Conservation (phyloP, 2,888 invertebrate species). For the Chymomyza procnemis region DNA sequence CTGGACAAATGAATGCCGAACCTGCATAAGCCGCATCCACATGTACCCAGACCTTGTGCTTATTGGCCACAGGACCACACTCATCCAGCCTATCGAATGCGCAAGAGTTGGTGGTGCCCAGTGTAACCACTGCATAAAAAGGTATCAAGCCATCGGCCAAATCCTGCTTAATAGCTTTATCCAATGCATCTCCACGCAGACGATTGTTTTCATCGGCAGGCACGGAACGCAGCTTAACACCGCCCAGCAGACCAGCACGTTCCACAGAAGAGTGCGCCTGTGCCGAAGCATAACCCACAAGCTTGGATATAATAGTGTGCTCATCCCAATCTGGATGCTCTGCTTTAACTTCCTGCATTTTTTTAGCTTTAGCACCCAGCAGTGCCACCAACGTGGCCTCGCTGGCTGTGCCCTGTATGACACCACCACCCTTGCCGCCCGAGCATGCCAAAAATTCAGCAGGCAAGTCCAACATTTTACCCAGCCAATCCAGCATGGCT, state of each 20-base stretch:
- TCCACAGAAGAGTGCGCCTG: constrained; percentile 97
- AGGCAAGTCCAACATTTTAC: constrained; percentile 93
- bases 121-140: constrained; percentile 93
- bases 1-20: constrained; percentile 97
- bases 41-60: constrained; percentile 92
- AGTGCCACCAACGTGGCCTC: constrained; percentile 95
- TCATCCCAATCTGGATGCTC: constrained; percentile 88
- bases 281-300: constrained; percentile 92
- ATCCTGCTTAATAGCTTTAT: constrained; percentile 90
- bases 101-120: constrained; percentile 97
- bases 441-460: constrained; percentile 89
- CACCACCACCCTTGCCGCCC: constrained; percentile 92
- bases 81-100: constrained; percentile 94
- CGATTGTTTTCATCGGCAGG: constrained; percentile 85
- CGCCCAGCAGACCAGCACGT: constrained; percentile 92
- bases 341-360: constrained; percentile 83
- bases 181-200: constrained; percentile 87
- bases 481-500: constrained; percentile 96
- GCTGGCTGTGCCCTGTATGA: constrained; percentile 95
- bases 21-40: constrained; percentile 98
- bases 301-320: constrained; percentile 85
- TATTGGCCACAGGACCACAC: constrained; percentile 91
- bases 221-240: constrained; percentile 88
- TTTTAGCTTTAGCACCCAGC: constrained; percentile 91
- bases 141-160: constrained; percentile 93